Evolutionary conservation across 2,888 invertebrate genomes (phyloP).

Genomic region (Chloroclysta siterata): DNA sequence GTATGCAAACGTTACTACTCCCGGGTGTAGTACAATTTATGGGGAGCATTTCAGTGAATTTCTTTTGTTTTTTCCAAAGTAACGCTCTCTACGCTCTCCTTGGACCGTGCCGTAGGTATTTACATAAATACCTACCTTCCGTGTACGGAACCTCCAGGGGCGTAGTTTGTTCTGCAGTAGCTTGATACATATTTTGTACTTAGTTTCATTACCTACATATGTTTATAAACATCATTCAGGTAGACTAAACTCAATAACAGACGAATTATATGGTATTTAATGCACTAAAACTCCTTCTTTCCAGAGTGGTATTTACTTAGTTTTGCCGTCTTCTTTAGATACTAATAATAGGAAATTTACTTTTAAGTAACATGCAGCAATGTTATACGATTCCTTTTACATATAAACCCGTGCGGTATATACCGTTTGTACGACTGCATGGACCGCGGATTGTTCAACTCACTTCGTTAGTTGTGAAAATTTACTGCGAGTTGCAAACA

Average conservation of each 20-base stretch:
- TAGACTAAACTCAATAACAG: not conserved
- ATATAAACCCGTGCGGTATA: no score
- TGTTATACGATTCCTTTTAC: no score
- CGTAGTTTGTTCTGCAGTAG: constrained; percentile 22
- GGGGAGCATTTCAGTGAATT: constrained; percentile 78
- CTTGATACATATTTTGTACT: constrained; percentile 2
- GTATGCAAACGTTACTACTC: constrained; percentile 78
- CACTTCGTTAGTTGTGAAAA: constrained; percentile 6
- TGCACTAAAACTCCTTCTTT: no score
- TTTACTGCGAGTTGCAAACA: constrained; percentile 20
- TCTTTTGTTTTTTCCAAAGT: constrained; percentile 79
- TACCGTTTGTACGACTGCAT: no score
- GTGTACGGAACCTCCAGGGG: constrained; percentile 31
- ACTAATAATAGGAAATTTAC: no score
- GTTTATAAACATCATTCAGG: not conserved
- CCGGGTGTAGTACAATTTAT: constrained; percentile 80
- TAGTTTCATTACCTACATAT: not conserved
- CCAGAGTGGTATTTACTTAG: no score
- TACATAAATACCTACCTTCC: constrained; percentile 51
- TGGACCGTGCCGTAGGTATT: constrained; percentile 53
- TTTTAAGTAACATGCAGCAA: no score
- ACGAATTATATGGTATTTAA: not conserved
- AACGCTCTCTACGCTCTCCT: constrained; percentile 51
- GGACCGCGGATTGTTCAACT: not conserved
- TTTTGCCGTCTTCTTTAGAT: no score